These are phyloP conservation scores for Steinernema khuongi DNA, from an alignment of 1,140 invertebrate genomes.

Conservation along the genomic window DNA sequence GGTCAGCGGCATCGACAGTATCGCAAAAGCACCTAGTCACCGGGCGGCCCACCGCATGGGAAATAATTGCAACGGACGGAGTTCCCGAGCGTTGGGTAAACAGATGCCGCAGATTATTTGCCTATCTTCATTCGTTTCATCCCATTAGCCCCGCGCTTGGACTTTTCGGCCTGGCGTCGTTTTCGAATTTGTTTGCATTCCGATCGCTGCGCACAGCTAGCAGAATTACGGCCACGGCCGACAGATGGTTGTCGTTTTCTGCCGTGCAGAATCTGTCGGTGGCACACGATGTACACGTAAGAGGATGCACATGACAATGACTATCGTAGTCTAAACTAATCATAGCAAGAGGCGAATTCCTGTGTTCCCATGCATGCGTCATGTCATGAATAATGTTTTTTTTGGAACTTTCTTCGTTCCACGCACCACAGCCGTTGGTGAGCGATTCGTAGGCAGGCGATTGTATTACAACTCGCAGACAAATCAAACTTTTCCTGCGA, in stretches of 20 bases:
- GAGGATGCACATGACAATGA: no score
- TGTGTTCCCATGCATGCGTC: no score
- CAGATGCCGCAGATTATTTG: not conserved
- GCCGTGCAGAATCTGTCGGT: no score
- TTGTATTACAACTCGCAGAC: no score
- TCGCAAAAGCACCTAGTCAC: not conserved
- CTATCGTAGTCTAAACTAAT: no score
- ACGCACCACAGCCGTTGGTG: no score
- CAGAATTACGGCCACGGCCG: not conserved
- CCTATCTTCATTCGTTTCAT: constrained; percentile 4
- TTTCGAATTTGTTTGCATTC: constrained; percentile 13
- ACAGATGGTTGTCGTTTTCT: not conserved
- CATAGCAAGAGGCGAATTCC: no score
- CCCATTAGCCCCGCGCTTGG: not conserved
- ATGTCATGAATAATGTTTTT: no score
- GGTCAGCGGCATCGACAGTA: not conserved
- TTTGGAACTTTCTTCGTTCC: no score
- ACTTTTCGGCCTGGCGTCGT: not conserved
- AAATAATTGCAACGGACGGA: not conserved
- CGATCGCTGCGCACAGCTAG: not conserved
- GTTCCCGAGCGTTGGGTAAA: not conserved
- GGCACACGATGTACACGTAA: no score
- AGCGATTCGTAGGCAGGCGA: no score
- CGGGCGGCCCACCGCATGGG: not conserved
- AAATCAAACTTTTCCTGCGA: no score